A percentile compares a stretch with the other conserved stretches of the same genome.
phyloP scores from a whole-genome alignment of 2,888 invertebrate genomes.

The Acanthacorydalis orientalis region DNA sequence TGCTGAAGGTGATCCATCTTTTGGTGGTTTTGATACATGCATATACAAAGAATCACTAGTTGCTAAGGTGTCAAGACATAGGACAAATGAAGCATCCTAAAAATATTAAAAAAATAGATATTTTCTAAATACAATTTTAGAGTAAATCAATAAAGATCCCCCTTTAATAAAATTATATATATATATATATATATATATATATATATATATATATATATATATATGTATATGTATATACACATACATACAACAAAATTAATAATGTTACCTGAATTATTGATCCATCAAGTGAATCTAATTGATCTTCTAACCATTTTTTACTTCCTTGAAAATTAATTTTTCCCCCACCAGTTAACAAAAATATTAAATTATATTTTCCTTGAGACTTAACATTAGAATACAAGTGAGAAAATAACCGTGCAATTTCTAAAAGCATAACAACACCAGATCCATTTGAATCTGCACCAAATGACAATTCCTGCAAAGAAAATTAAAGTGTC shows the following conservation, averaged over 20 bases:
- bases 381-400: conserved; percentile 58
- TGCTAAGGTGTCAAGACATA: conserved; percentile 76
- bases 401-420: conserved; percentile 72
- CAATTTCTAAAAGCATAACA: conserved; percentile 71
- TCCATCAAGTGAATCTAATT: conserved; percentile 60
- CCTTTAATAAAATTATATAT: neutral
- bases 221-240: conserved; percentile 3
- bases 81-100: conserved; percentile 73
- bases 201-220: neutral
- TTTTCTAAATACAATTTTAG: conserved; percentile 4
- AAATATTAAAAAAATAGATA: conserved; percentile 17
- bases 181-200: conserved; percentile 3
- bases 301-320: conserved; percentile 91
- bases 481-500: too few relatives aligned
- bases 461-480: conserved; percentile 76
- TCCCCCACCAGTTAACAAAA: conserved; percentile 80
- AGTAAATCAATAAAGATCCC: too few relatives aligned
- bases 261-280: conserved; percentile 49
- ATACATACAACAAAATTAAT: neutral
- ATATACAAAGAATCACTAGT: conserved; percentile 51
- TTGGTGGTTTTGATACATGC: conserved; percentile 94
- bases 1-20: conserved; percentile 61
- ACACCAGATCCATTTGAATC: conserved; percentile 91
- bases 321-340: conserved; percentile 88
- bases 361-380: conserved; percentile 65